phyloP scores from a whole-genome alignment of 2,113 vertebrate genomes.

The Condylura cristata region DNA sequence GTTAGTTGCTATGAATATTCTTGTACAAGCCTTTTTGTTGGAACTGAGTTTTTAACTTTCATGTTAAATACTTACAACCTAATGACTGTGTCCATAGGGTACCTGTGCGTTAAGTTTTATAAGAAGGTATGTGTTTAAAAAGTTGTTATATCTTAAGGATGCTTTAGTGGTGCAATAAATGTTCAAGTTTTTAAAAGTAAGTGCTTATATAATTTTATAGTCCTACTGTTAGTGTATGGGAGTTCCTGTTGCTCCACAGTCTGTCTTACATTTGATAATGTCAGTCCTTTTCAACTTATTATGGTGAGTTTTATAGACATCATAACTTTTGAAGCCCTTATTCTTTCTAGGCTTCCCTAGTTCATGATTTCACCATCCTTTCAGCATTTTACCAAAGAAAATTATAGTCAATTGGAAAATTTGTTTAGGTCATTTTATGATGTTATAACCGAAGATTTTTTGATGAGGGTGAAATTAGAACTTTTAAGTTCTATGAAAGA shows the following conservation, averaged over 20 bases:
- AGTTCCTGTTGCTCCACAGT: constrained; percentile 15
- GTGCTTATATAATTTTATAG: not conserved
- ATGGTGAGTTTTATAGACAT: not conserved
- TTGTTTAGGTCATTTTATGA: not conserved
- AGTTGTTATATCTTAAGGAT: not conserved
- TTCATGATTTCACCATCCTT: not conserved
- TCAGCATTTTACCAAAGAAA: constrained; percentile 23
- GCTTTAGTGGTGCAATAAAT: no score
- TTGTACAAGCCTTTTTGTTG: not conserved
- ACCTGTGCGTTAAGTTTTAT: not conserved
- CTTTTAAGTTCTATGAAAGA: not conserved
- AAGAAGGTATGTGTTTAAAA: not conserved
- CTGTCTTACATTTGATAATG: constrained; percentile 8
- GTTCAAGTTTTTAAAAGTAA: not conserved
- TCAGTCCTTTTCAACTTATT: not conserved
- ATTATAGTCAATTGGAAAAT: constrained; percentile 5
- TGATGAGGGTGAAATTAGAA: constrained; percentile 35
- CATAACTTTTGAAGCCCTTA: not conserved
- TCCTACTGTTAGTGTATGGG: not conserved
- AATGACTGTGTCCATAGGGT: not conserved
- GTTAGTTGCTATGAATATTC: not conserved
- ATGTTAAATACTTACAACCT: constrained; percentile 13
- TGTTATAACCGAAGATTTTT: not conserved
- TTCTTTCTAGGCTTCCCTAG: not conserved
- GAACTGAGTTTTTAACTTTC: not conserved